phyloP scores from a whole-genome alignment of 2,113 vertebrate genomes.

The Phaethon lepturus region DNA sequence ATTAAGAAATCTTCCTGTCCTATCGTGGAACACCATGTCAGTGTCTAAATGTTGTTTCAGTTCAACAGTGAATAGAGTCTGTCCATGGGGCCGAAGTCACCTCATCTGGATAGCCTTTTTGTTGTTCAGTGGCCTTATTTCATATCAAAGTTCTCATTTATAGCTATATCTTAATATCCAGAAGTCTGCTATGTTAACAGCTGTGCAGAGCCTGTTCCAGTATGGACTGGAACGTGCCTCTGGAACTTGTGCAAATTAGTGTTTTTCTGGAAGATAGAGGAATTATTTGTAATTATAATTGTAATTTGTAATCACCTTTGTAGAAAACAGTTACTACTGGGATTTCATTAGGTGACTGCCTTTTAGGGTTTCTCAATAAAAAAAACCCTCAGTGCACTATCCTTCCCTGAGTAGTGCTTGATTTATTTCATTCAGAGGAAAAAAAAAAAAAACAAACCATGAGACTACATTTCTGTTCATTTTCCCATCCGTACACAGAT shows the following conservation, averaged over 20 bases:
- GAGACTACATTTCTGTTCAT: background rate
- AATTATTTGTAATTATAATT: background rate
- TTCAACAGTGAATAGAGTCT: background rate
- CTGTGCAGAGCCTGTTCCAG: background rate
- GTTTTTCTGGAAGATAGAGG: background rate
- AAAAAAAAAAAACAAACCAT: background rate
- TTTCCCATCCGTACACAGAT: conserved; percentile 13
- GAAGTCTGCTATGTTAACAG: background rate
- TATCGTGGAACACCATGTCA: background rate
- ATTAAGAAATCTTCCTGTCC: background rate
- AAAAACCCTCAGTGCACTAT: background rate
- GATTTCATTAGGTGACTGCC: background rate
- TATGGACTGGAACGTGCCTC: background rate
- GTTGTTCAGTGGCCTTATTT: background rate
- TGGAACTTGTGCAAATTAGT: background rate
- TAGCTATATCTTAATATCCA: background rate
- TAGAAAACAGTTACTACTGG: background rate
- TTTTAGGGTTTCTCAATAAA: background rate
- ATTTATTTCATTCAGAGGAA: background rate
- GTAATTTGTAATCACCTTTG: background rate
- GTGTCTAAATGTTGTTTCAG: background rate
- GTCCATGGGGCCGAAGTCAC: background rate
- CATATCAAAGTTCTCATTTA: background rate
- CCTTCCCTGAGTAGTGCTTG: background rate
- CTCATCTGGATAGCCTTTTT: background rate